A percentile compares a stretch with the other conserved stretches of the same genome.
Conservation (phyloP, 2,888 invertebrate species). For the Neoitamus cyanurus region DNA sequence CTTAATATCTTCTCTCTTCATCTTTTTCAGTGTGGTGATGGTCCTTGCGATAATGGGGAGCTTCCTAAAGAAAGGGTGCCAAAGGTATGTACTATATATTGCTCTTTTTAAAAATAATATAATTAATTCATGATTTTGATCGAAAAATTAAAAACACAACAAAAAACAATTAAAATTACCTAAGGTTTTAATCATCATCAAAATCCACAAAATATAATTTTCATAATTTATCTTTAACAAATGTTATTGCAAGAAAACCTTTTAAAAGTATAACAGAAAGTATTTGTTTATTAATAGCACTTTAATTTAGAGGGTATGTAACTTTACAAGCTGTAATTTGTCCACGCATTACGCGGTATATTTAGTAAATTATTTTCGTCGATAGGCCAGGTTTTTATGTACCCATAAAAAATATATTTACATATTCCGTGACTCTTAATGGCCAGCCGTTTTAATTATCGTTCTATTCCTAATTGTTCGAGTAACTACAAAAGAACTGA, state of each 20-base stretch:
- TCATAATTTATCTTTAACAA: not conserved
- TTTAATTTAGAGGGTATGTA: not conserved
- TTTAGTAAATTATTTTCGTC: not conserved
- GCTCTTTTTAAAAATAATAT: not conserved
- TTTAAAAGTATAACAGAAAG: too few species aligned
- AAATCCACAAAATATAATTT: not conserved
- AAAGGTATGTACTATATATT: slow-evolving; percentile 59
- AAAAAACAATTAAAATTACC: not conserved
- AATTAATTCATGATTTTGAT: not conserved
- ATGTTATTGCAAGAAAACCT: too few species aligned
- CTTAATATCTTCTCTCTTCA: not conserved
- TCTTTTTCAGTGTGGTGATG: slow-evolving; percentile 63
- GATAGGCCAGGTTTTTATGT: not conserved
- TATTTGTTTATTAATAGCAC: not conserved
- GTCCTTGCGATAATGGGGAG: slow-evolving; percentile 65
- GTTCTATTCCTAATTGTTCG: not conserved
- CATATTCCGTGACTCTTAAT: not conserved
- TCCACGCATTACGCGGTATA: not conserved
- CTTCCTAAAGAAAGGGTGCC: slow-evolving; percentile 64
- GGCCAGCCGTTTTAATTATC: not conserved
- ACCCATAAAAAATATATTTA: not conserved
- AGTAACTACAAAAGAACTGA: not conserved
- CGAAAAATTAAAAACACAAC: not conserved
- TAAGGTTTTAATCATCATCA: not conserved
- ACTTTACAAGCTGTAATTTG: not conserved